These are phyloP conservation scores for Python bivittatus DNA, from an alignment of 2,113 vertebrate genomes.

Conservation along the genomic window DNA sequence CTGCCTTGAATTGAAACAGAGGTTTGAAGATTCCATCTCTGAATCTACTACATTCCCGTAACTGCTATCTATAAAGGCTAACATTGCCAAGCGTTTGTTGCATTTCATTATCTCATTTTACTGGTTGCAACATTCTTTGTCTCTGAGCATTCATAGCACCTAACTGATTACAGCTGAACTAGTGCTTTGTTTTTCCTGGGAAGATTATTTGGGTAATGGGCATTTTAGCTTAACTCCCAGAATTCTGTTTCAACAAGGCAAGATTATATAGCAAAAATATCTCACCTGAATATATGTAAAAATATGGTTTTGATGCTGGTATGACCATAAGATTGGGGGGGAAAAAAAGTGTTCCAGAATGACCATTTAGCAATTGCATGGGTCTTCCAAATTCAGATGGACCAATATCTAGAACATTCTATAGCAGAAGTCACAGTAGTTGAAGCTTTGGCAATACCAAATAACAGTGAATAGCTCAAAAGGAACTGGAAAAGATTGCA, in stretches of 20 bases:
- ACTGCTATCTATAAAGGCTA: background rate
- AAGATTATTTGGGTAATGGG: background rate
- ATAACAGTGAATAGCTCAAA: background rate
- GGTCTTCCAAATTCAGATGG: background rate
- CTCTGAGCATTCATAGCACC: background rate
- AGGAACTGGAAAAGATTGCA: background rate
- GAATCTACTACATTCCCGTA: background rate
- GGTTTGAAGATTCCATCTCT: background rate
- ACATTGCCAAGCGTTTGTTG: background rate
- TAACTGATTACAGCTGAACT: background rate
- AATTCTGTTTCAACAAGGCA: background rate
- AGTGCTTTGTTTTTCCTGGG: background rate
- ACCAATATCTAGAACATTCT: background rate
- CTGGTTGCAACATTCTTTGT: background rate
- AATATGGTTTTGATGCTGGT: background rate
- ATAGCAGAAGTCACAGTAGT: background rate
- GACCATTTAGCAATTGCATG: background rate
- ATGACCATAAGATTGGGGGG: background rate
- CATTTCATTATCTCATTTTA: background rate
- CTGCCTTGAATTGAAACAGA: background rate
- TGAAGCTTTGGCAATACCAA: background rate
- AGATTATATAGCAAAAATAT: background rate
- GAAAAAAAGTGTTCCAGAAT: background rate
- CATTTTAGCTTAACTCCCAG: background rate
- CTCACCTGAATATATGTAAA: background rate